Base-by-base conservation (phyloP, 1,140 invertebrate genomes). In the Drosophila repleta region DNA sequence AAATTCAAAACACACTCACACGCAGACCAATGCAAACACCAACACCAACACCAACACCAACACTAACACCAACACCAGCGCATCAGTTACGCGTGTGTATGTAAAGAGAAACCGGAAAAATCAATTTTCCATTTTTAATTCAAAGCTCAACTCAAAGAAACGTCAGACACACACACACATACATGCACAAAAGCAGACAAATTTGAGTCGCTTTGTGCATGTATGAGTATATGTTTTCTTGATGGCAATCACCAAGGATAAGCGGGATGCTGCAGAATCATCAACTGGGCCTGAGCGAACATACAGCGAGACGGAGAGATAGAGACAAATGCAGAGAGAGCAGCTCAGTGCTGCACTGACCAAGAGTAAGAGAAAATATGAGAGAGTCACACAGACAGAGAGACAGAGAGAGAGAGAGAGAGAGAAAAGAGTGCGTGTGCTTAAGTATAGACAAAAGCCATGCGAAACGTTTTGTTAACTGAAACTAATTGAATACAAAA, bases 61-160 rank as follows among this genome's bases (percentile, higher is more conserved):
- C 4, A 4, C 32, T 11, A n/a, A 57, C 48, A 57, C 45, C 4
- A 48, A n/a, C n/a, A n/a, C n/a, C n/a, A n/a, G n/a, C n/a, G n/a
- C n/a, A n/a, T n/a, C n/a, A n/a, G n/a, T n/a, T 74, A 58, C 60
- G 39, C 72, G 58, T 73, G 53, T 64, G 51, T 81, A 66, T 82
- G 77, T 74, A 61, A 60, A 66, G 15, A 45, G 24, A 57, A 24
- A 89, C 85, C 90, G 90, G 90, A 91, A 91, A 91, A 91, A 91
- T 91, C 90, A 91, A 91, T 91, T 91, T 91, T 91, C 90, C 90
- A 91, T 91, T 91, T 91, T 91, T 91, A 91, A 91, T 88, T 90
- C 82, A 90, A 84, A 82, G 83, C 83, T 74, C 81, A 82, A 83
- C 83, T 74, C 65, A 71, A 70, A 75, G 49, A 68, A 51, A 64